Base-by-base conservation (phyloP, 2,888 invertebrate genomes). In the Oscheius myriophilus region DNA sequence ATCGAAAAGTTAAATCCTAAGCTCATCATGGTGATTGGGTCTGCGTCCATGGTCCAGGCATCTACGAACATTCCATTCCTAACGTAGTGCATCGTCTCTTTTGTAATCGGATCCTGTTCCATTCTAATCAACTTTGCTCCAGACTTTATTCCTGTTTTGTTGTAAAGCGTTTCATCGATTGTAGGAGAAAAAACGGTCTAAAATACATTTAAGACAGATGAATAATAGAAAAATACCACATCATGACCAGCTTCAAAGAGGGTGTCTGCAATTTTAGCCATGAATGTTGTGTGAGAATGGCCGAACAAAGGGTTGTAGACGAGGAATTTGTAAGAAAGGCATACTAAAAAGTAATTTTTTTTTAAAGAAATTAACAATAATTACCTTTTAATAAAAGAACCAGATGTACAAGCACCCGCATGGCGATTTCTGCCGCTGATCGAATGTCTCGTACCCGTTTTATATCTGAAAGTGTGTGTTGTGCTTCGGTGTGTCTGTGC, bases 221-320 rank as follows among this genome's bases (percentile, higher is more conserved):
- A 6, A 12, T 14, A 2, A 3, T 6, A 21, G 6, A 12, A 12
- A 14, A 68, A 63, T 33, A 73, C 75, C 54, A 75, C 75, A 64
- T 73, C 66, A 53, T 75, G 73, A 6, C 75, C 75, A 12, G 75
- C 72, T 42, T 72, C 71, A 2, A 71, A 54, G 7, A 75, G 26
- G 42, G 70, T 67, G 39, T 75, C 75, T 23, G 75, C 70, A 16
- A 75, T 61, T 41, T 58, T 72, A 0, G 62, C 72, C 39, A 75
- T 59, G 41, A 69, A 75, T 39, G 45, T 75, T 12, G 61, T 64
- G 33, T 75, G 75, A 43, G 72, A 71, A 41, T 70, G 68, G n/a
- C 70, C 75, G 49, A 75, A 72, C 16, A 75, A 39, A 2, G 75
- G 75, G n/a, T 63, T 68, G 54, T 55, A 72, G 23, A 75, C 66